Evolutionary conservation across 2,888 invertebrate species (phyloP), one percentile per base, ranked within the genome.

Genomic region (Lypha dubia): DNA sequence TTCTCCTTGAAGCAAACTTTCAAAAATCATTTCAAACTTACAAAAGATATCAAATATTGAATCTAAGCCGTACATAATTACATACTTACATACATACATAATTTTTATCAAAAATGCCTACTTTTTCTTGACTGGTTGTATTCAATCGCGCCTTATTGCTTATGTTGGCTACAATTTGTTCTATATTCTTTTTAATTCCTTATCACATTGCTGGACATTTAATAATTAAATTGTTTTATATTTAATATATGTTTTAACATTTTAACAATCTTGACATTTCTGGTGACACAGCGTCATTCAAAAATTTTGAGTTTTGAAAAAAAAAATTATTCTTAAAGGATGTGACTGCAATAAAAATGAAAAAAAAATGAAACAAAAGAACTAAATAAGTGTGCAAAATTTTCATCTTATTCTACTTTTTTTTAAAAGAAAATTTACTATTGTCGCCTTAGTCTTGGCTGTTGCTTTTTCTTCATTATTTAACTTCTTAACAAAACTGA

Each of bases 181-280:
- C 44, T n/a, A n/a, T 41, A 0, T 70, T 24, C 13, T 53, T n/a
- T 62, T 74, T 79, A 73, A 63, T 68, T 74, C n/a, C 53, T 62
- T 62, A 73, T 71, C 70, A 83, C 53, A 46, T 79, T 75, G 38
- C 17, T 22, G 44, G 79, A 70, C 76, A 84, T 75, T 80, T 73
- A 80, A 80, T 76, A 73, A 84, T 62, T 79, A 80, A 65, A 1
- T 17, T 24, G 0, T 28, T 28, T 28, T 24, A 13, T 0, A 28
- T 24, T 38, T 62, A 35, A 53, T 35, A 38, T 38, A 22, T 62
- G 5, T 22, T 51, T 68, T 20, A 79, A 79, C 32, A 62, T 60
- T 60, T 77, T 28, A 58, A 60, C 28, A 68, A n/a, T 71, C 24
- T 56, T 56, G 63, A 65, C 71, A 49, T 71, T 44, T 6, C 15